Evolutionary conservation across 2,888 invertebrate species (phyloP).

Genomic region (Ormyrus nitidulus): DNA sequence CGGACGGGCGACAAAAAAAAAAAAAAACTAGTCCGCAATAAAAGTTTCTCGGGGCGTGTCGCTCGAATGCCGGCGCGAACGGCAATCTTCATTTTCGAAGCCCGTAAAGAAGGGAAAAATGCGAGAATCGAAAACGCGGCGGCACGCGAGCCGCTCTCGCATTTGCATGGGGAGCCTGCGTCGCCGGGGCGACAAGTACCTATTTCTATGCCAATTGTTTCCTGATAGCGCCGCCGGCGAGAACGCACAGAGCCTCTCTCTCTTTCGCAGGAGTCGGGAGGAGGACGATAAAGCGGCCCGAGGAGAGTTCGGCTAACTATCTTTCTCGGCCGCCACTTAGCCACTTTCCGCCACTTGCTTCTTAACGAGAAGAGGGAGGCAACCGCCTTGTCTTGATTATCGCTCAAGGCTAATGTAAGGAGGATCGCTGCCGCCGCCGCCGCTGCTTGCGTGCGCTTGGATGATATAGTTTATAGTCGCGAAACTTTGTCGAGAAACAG

Average conservation of each 20-base stretch:
- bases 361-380: background rate
- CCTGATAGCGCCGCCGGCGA: slow-evolving; percentile 58
- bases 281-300: slow-evolving; percentile 23
- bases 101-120: slow-evolving; percentile 13
- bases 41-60: background rate
- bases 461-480: too few relatives aligned
- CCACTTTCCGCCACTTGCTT: slow-evolving; percentile 20
- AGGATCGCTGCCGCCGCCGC: too few relatives aligned
- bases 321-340: slow-evolving; percentile 3
- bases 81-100: background rate
- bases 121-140: background rate
- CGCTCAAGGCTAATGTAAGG: slow-evolving; percentile 1
- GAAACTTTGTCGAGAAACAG: too few relatives aligned
- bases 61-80: background rate
- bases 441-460: too few relatives aligned
- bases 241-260: background rate
- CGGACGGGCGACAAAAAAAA: background rate
- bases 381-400: slow-evolving; percentile 20
- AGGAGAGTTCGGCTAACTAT: slow-evolving; percentile 36
- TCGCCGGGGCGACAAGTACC: slow-evolving; percentile 60
- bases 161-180: background rate
- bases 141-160: slow-evolving; percentile 23
- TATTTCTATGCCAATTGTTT: slow-evolving; percentile 69
- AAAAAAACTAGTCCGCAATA: background rate
- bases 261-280: background rate